Conservation (phyloP, 2,113 vertebrate species). For the Sander lucioperca region DNA sequence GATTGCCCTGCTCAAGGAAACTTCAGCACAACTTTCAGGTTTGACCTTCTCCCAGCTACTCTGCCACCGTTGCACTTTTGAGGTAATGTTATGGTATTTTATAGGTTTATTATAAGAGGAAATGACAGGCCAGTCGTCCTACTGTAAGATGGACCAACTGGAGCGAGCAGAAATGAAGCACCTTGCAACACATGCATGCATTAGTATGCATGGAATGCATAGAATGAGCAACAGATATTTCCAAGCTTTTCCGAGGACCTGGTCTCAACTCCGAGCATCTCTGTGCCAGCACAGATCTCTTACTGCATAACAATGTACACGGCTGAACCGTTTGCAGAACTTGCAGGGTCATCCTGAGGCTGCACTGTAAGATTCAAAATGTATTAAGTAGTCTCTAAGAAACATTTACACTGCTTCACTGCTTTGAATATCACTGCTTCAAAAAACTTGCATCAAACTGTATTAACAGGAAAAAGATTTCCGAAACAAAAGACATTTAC, state of each 20-base stretch:
- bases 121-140: conserved; percentile 47
- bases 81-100: conserved; percentile 52
- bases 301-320: conserved; percentile 50
- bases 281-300: conserved; percentile 2
- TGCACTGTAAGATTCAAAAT: conserved; percentile 4
- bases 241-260: conserved; percentile 36
- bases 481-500: conserved; percentile 18
- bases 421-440: conserved; percentile 28
- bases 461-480: background rate
- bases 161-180: conserved; percentile 44
- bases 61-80: conserved; percentile 40
- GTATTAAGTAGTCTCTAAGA: conserved; percentile 36
- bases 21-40: conserved; percentile 41
- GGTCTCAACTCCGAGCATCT: conserved; percentile 41
- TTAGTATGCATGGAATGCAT: conserved; percentile 69
- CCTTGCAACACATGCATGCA: conserved; percentile 42
- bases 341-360: conserved; percentile 50
- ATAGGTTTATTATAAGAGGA: conserved; percentile 49
- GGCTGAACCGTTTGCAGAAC: conserved; percentile 11
- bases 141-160: conserved; percentile 48
- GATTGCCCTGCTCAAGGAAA: conserved; percentile 38
- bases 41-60: conserved; percentile 50
- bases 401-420: conserved; percentile 35
- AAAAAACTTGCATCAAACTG: conserved; percentile 30
- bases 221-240: conserved; percentile 37